These are phyloP conservation scores for zebrafish (Danio rerio) DNA, from an alignment of 2,113 vertebrate species.

Conservation along the genomic window DNA sequence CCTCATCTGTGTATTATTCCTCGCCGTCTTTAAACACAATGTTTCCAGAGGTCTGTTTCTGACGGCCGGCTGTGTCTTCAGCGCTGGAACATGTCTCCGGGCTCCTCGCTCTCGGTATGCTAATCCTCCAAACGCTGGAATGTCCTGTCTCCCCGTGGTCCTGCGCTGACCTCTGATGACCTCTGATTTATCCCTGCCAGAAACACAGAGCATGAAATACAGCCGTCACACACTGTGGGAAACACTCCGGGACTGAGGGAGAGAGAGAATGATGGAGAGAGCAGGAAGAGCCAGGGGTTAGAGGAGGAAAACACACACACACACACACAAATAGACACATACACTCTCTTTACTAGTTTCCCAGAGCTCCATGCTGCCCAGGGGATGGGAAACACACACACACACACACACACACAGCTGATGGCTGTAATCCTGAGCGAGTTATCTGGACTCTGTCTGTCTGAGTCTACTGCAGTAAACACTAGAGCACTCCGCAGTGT, in stretches of 20 bases:
- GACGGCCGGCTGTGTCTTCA: no score
- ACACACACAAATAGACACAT: constrained; percentile 26
- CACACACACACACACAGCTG: constrained; percentile 1
- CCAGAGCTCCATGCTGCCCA: constrained; percentile 50
- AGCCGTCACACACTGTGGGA: constrained; percentile 49
- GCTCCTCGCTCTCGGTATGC: no score
- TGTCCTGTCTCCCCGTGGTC: not conserved
- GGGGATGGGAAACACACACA: constrained; percentile 26
- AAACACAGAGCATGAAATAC: constrained; percentile 46
- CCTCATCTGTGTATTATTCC: no score
- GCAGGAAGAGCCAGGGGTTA: constrained; percentile 47
- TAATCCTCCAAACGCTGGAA: no score
- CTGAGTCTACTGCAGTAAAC: no score
- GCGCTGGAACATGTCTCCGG: no score
- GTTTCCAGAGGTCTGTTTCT: no score
- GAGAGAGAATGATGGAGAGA: constrained; percentile 21
- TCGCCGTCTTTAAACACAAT: no score
- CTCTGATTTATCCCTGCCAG: constrained; percentile 27
- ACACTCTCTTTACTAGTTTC: constrained; percentile 39
- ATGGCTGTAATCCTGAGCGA: not conserved
- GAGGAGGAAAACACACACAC: constrained; percentile 2
- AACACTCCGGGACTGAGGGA: not conserved
- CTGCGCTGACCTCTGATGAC: constrained; percentile 46
- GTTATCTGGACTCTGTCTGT: no score
- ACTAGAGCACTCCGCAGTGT: no score